phyloP scores from a whole-genome alignment of 2,113 vertebrate species.

The Emydocephalus ijimae region DNA sequence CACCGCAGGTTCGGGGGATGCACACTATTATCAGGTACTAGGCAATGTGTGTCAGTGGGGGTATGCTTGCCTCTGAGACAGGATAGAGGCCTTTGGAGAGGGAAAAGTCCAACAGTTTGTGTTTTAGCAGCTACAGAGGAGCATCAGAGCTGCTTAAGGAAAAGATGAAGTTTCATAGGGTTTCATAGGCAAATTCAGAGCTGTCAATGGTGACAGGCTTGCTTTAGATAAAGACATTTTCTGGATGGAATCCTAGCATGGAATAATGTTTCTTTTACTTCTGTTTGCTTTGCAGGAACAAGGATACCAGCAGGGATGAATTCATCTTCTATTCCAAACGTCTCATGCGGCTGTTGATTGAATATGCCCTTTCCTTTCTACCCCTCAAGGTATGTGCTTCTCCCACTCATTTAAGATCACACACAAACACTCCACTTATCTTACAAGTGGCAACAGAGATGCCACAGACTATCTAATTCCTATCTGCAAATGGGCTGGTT shows the following conservation, averaged over 20 bases:
- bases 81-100: not conserved
- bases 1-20: constrained; percentile 87
- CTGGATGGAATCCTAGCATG: not conserved
- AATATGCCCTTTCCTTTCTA: constrained; percentile 87
- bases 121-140: not conserved
- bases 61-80: not conserved
- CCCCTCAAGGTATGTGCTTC: constrained; percentile 71
- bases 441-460: not conserved
- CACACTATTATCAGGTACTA: constrained; percentile 92
- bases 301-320: constrained; percentile 86
- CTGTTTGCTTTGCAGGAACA: constrained; percentile 74
- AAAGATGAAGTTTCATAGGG: not conserved
- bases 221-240: not conserved
- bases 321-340: constrained; percentile 95
- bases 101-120: not conserved
- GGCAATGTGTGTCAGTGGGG: too few species aligned
- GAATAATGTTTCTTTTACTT: not conserved
- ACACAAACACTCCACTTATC: not conserved
- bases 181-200: not conserved
- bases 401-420: not conserved
- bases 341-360: constrained; percentile 87
- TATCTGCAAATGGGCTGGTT: not conserved
- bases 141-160: too few species aligned
- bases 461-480: not conserved
- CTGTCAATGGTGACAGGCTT: not conserved